Percentiles rank a stretch among this genome's conserved stretches.
Evolutionary conservation across 2,113 vertebrate species (phyloP).

Genomic region (Sapajus apella): DNA sequence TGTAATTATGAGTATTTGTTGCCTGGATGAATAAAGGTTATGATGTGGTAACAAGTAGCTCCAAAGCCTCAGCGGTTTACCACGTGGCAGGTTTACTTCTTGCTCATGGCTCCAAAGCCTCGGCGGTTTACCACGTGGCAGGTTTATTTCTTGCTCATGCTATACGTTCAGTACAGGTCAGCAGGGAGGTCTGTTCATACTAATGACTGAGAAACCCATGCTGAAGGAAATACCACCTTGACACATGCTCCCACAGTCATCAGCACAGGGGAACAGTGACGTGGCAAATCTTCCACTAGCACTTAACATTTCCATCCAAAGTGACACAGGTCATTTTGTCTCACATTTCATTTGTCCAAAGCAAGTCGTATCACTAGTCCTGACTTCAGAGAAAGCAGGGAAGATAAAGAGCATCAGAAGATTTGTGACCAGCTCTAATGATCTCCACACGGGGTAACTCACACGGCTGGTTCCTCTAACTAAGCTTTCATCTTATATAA

Average conservation of each 20-base stretch:
- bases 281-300: neutral
- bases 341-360: constrained; percentile 26
- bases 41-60: neutral
- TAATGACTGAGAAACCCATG: neutral
- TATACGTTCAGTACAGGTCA: neutral
- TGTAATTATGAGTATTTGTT: neutral
- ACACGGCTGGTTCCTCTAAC: neutral
- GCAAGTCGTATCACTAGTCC: neutral
- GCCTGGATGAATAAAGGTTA: neutral
- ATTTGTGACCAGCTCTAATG: neutral
- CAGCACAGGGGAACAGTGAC: neutral
- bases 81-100: neutral
- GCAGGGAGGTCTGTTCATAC: neutral
- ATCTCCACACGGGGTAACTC: neutral
- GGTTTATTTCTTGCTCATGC: neutral
- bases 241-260: neutral
- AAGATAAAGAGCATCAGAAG: neutral
- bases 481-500: constrained; percentile 31
- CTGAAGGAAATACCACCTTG: neutral
- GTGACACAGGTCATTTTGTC: neutral
- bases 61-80: neutral
- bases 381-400: constrained; percentile 1
- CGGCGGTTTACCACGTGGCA: neutral
- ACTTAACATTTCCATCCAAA: neutral
- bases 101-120: neutral